Conservation (phyloP, 2,888 invertebrate species). For the Noctua pronuba region DNA sequence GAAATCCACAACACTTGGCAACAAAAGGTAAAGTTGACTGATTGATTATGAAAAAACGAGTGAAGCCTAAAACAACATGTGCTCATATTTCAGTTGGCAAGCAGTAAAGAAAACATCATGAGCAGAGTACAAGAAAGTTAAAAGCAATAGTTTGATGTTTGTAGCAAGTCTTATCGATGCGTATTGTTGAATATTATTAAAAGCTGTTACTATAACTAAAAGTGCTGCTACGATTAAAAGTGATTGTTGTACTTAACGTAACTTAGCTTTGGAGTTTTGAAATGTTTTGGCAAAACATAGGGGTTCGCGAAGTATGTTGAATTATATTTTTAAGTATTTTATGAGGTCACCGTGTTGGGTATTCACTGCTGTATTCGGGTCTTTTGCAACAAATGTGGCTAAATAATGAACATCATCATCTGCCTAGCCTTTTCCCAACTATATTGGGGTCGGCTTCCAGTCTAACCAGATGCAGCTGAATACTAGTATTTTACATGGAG, state of each 20-base stretch:
- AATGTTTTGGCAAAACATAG: constrained; percentile 54
- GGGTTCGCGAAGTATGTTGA: constrained; percentile 14
- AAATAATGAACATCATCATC: neutral
- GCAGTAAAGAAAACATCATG: constrained; percentile 43
- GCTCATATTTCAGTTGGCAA: constrained; percentile 41
- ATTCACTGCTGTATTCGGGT: neutral
- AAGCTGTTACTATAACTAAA: constrained; percentile 63
- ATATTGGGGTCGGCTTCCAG: no score
- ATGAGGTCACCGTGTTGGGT: neutral
- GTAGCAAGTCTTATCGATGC: constrained; percentile 58
- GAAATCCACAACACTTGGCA: constrained; percentile 29
- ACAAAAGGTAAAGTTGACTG: constrained; percentile 37
- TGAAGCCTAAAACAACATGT: constrained; percentile 22
- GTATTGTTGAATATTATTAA: constrained; percentile 65
- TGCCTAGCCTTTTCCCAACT: no score
- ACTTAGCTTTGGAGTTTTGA: constrained; percentile 56
- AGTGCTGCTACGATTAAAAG: constrained; percentile 57
- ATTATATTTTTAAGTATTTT: constrained; percentile 12
- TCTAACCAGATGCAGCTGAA: no score
- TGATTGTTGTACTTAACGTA: constrained; percentile 58
- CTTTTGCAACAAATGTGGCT: neutral
- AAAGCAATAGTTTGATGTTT: constrained; percentile 59
- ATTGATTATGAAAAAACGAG: constrained; percentile 35
- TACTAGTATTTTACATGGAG: no score
- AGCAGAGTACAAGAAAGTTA: constrained; percentile 53